These are phyloP conservation scores for Drosophila navojoa DNA, from an alignment of 1,140 invertebrate species.

Conservation along the genomic window DNA sequence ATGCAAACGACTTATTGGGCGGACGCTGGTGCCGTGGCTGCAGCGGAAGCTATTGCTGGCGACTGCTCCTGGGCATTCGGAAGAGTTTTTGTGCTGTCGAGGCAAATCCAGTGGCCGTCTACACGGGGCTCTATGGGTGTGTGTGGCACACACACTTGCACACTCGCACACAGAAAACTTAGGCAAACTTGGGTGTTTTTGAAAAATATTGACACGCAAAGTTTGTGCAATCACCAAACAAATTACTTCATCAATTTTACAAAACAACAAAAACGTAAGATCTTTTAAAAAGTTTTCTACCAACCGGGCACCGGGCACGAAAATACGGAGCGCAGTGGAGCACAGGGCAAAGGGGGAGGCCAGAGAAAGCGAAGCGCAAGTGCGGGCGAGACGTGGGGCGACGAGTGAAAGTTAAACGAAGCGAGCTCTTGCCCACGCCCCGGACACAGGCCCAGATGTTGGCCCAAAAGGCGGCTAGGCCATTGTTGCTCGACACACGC, in stretches of 20 bases:
- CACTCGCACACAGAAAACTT: constrained; percentile 22
- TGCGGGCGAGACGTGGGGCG: no score
- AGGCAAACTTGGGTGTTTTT: constrained; percentile 60
- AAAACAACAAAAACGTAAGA: constrained; percentile 79
- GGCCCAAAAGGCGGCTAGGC: constrained; percentile 18
- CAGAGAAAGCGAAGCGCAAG: no score
- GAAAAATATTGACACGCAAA: constrained; percentile 79
- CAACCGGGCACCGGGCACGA: constrained; percentile 28
- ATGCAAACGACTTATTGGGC: constrained; percentile 66
- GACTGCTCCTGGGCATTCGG: constrained; percentile 1
- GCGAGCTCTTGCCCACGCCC: background rate
- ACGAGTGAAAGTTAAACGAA: no score
- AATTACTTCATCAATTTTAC: constrained; percentile 82
- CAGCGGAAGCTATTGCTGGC: constrained; percentile 14
- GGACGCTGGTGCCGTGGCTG: constrained; percentile 20
- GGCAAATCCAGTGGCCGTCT: constrained; percentile 7
- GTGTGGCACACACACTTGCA: constrained; percentile 1
- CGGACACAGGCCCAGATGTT: constrained; percentile 29
- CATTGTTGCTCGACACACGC: constrained; percentile 48
- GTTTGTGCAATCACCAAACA: constrained; percentile 78
- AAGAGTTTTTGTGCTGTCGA: constrained; percentile 17
- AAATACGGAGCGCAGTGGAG: constrained; percentile 38
- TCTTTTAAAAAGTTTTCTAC: constrained; percentile 74
- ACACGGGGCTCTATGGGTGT: background rate
- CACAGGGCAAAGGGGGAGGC: constrained; percentile 4